A percentile compares a stretch with the other conserved stretches of the same genome.
Conservation (phyloP, 2,113 vertebrate genomes). For the Cathartes aura region DNA sequence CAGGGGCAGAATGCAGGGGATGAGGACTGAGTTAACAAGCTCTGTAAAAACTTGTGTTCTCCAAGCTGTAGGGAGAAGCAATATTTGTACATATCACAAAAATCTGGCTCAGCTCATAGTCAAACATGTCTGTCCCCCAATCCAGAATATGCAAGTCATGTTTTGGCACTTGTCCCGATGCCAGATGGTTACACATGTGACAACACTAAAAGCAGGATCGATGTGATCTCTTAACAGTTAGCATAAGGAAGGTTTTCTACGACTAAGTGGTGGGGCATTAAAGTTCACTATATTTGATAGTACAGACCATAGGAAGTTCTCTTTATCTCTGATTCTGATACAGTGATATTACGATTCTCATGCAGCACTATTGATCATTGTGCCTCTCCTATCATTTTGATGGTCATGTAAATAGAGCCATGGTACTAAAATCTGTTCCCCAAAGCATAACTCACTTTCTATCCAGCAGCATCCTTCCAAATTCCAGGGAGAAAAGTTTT, state of each 20-base stretch:
- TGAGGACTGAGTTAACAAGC: not conserved
- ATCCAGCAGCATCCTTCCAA: not conserved
- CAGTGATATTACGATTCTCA: not conserved
- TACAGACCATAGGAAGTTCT: not conserved
- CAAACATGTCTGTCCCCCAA: not conserved
- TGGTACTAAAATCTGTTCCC: not conserved
- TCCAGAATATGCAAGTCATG: slow-evolving; percentile 5
- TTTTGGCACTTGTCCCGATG: not conserved
- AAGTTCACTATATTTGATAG: not conserved
- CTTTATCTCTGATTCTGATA: not conserved
- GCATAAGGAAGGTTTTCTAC: not conserved
- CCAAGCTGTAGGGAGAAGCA: not conserved
- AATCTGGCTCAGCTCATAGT: not conserved
- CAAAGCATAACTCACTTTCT: not conserved
- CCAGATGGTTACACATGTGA: slow-evolving; percentile 1
- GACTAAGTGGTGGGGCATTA: not conserved
- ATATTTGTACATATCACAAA: not conserved
- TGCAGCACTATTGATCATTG: not conserved
- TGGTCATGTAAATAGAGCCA: not conserved
- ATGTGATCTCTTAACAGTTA: not conserved
- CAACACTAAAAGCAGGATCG: not conserved
- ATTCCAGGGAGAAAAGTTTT: not conserved
- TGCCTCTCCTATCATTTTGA: not conserved
- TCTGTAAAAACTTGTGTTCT: not conserved
- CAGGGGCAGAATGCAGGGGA: not conserved